phyloP scores from a whole-genome alignment of 2,797 vertebrate species.

The Luscinia luscinia region DNA sequence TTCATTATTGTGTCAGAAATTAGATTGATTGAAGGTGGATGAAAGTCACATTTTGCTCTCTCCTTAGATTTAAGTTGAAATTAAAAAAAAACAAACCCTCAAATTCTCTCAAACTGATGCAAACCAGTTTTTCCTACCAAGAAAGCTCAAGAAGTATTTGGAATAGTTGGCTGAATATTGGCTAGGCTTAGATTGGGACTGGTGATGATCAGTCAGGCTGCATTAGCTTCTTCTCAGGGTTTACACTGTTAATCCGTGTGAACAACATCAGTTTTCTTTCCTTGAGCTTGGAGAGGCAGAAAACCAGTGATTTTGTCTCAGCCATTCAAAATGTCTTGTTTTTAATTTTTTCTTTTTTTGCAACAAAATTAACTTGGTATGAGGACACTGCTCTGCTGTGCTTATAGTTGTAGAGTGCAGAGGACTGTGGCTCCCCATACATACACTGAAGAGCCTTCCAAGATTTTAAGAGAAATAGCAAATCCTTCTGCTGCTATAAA shows the following conservation, averaged over 20 bases:
- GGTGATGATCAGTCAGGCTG: background rate
- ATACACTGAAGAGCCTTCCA: background rate
- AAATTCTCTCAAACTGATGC: background rate
- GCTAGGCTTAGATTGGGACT: background rate
- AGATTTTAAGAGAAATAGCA: background rate
- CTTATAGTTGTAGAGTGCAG: background rate
- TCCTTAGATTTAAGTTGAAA: background rate
- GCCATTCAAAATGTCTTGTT: background rate
- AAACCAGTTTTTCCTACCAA: background rate
- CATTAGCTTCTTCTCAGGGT: background rate
- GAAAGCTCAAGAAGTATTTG: background rate
- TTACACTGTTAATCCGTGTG: background rate
- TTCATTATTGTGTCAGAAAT: background rate
- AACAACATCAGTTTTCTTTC: background rate
- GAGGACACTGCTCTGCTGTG: background rate
- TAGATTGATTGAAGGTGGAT: background rate
- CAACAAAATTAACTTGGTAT: background rate
- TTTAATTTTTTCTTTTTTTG: background rate
- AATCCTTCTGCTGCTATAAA: background rate
- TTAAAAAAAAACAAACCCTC: background rate
- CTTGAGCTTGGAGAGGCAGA: background rate
- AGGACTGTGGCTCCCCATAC: background rate
- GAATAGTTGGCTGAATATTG: background rate
- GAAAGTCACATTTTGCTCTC: background rate
- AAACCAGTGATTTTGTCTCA: background rate